phyloP scores from a whole-genome alignment of 2,113 vertebrate species.

The Macrotis lagotis region DNA sequence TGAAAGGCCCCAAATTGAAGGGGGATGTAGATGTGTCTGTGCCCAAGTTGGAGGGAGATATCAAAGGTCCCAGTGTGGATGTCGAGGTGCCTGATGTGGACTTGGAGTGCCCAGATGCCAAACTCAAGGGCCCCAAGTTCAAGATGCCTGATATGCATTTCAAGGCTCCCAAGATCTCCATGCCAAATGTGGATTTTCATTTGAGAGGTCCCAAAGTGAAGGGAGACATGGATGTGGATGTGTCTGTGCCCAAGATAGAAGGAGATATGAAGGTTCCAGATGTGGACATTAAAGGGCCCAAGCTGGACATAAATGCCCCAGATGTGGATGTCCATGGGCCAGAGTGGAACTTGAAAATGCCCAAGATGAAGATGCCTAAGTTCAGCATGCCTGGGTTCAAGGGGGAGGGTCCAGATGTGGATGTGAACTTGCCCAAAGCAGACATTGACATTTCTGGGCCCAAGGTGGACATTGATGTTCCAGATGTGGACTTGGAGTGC shows the following conservation, averaged over 20 bases:
- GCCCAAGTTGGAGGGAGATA: conserved; percentile 66
- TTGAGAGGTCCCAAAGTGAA: conserved; percentile 68
- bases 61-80: conserved; percentile 69
- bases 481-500: too few species aligned
- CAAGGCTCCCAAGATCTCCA: conserved; percentile 67
- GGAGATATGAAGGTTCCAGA: too few species aligned
- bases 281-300: too few species aligned
- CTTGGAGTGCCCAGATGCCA: conserved; percentile 64
- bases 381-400: too few species aligned
- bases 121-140: conserved; percentile 70
- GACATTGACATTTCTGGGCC: too few species aligned
- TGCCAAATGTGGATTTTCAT: conserved; percentile 31
- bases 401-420: too few species aligned
- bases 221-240: background rate
- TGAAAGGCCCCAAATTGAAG: conserved; percentile 79
- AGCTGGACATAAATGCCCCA: too few species aligned
- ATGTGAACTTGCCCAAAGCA: too few species aligned
- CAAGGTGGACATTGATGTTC: too few species aligned
- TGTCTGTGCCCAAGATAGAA: background rate
- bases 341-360: too few species aligned
- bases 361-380: too few species aligned
- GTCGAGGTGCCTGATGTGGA: conserved; percentile 78
- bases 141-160: conserved; percentile 78
- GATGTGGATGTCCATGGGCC: too few species aligned
- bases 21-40: conserved; percentile 57